phyloP scores from a whole-genome alignment of 1,140 invertebrate genomes.

The Pogonus chalceus region DNA sequence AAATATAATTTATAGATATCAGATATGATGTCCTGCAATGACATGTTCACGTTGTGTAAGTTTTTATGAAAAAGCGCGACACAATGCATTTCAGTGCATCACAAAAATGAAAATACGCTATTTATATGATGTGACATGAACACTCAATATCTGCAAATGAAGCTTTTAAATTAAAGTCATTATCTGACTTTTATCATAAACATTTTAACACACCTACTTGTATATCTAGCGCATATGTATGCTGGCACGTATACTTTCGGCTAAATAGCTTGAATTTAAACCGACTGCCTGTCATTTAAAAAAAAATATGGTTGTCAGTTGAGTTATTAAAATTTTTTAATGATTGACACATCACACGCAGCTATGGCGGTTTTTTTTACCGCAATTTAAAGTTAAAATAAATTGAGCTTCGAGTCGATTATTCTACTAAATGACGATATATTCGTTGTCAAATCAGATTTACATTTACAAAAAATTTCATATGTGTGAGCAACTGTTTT shows the following conservation, averaged over 20 bases:
- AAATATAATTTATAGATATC: too few relatives aligned
- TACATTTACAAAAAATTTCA: too few relatives aligned
- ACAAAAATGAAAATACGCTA: background rate
- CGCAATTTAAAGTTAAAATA: background rate
- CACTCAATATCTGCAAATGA: conserved; percentile 3
- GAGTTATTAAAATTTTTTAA: background rate
- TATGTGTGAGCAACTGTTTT: too few relatives aligned
- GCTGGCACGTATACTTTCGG: too few relatives aligned
- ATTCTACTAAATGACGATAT: too few relatives aligned
- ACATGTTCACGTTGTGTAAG: too few relatives aligned
- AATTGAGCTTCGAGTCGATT: too few relatives aligned
- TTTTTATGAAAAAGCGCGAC: too few relatives aligned
- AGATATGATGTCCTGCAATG: too few relatives aligned
- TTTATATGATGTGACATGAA: background rate
- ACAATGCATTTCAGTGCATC: background rate
- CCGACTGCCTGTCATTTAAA: background rate
- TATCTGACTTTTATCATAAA: conserved; percentile 3
- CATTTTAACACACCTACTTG: background rate
- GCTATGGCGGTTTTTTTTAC: background rate
- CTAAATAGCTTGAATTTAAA: background rate
- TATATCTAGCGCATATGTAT: too few relatives aligned
- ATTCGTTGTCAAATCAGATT: too few relatives aligned
- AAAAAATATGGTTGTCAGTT: conserved; percentile 1
- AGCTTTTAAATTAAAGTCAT: conserved; percentile 2
- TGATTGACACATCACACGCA: background rate